phyloP scores from a whole-genome alignment of 1,140 invertebrate genomes.

The Aphelinus atriplicis region DNA sequence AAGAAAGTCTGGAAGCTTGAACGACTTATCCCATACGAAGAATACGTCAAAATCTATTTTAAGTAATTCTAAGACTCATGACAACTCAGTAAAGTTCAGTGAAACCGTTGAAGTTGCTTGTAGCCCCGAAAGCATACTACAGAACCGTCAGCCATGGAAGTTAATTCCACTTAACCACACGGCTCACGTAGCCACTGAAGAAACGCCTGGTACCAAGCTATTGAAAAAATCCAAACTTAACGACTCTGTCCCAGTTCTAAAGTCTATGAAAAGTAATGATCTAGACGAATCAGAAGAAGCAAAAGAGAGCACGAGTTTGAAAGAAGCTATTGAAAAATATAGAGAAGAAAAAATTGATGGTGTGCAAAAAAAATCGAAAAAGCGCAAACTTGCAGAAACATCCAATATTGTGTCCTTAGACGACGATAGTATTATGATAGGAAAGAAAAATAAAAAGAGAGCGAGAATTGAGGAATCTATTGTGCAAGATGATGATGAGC shows the following conservation, averaged over 20 bases:
- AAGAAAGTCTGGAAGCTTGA: slow-evolving; percentile 24
- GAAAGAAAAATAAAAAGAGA: background rate
- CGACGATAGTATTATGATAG: slow-evolving; percentile 3
- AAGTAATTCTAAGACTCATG: background rate
- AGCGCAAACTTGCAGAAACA: slow-evolving; percentile 31
- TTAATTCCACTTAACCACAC: slow-evolving; percentile 44
- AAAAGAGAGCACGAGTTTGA: background rate
- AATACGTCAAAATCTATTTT: background rate
- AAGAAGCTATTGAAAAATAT: slow-evolving; percentile 9
- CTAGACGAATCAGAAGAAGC: background rate
- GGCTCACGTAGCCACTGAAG: slow-evolving; percentile 18
- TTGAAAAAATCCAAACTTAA: slow-evolving; percentile 57
- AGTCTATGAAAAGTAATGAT: slow-evolving; percentile 12
- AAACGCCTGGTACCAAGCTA: slow-evolving; percentile 48
- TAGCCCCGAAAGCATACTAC: background rate
- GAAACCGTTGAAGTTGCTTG: background rate
- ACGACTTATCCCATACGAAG: slow-evolving; percentile 21
- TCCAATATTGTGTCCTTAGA: slow-evolving; percentile 10
- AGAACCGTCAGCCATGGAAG: slow-evolving; percentile 31
- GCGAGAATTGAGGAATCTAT: slow-evolving; percentile 6
- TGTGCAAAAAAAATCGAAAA: slow-evolving; percentile 31
- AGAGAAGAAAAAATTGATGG: slow-evolving; percentile 5
- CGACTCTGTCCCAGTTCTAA: slow-evolving; percentile 49
- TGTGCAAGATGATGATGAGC: background rate
- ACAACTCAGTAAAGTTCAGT: background rate